phyloP scores from a whole-genome alignment of 2,113 vertebrate species.

The Orycteropus afer region DNA sequence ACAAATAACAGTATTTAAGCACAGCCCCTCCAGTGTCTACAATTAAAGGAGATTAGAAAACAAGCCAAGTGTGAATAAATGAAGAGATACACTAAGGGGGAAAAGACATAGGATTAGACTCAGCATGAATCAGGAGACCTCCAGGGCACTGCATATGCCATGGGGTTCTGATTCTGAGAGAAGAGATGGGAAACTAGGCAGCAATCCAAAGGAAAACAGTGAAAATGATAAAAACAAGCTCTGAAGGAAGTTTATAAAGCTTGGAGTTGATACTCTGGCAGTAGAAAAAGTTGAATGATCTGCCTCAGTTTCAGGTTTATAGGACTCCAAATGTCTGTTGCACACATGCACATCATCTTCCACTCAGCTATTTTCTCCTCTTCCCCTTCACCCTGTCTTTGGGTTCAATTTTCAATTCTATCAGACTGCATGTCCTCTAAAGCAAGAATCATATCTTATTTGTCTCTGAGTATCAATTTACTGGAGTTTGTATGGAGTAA shows the following conservation, averaged over 20 bases:
- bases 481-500: background rate
- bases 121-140: background rate
- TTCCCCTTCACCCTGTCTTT: background rate
- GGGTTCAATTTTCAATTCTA: background rate
- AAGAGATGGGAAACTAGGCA: background rate
- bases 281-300: background rate
- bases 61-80: background rate
- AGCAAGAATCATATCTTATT: background rate
- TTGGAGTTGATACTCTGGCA: background rate
- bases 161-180: background rate
- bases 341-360: background rate
- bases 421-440: background rate
- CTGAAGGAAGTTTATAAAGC: background rate
- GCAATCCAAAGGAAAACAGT: background rate
- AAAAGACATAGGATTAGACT: background rate
- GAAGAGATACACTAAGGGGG: background rate
- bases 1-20: constrained; percentile 50
- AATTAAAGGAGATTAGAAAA: background rate
- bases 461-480: background rate
- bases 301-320: background rate
- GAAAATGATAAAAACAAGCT: background rate
- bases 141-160: background rate
- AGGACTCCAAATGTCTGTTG: background rate
- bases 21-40: background rate
- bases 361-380: background rate